A percentile compares a stretch with the other conserved stretches of the same genome.
Evolutionary conservation across 2,888 invertebrate genomes (phyloP).

Genomic region (Diabrotica balteata): DNA sequence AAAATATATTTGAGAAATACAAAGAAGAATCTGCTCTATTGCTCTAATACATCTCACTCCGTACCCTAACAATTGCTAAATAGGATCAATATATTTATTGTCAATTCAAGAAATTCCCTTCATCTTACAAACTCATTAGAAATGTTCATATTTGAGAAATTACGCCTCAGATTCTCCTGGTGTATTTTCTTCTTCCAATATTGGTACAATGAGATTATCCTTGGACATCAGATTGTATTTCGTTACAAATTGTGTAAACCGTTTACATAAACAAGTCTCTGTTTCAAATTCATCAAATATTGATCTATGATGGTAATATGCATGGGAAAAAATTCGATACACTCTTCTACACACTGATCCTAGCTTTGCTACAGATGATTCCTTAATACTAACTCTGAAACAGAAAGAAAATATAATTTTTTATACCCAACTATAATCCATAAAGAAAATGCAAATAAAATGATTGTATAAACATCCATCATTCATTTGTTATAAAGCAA

Average conservation of each 20-base stretch:
- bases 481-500: no score
- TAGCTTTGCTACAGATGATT: conserved; percentile 97
- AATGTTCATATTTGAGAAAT: conserved; percentile 26
- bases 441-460: background rate
- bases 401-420: background rate
- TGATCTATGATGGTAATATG: conserved; percentile 96
- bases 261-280: conserved; percentile 92
- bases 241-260: conserved; percentile 97
- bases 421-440: no score
- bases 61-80: no score
- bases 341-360: conserved; percentile 98
- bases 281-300: conserved; percentile 99
- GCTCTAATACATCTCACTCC: no score
- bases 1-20: no score
- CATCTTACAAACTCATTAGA: conserved; percentile 13
- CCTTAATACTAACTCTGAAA: conserved; percentile 96
- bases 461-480: no score
- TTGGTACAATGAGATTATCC: conserved; percentile 98
- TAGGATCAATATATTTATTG: background rate
- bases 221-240: conserved; percentile 98
- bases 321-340: conserved; percentile 99
- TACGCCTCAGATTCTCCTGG: conserved; percentile 64
- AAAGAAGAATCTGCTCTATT: no score
- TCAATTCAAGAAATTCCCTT: conserved; percentile 1
- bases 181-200: conserved; percentile 79